Evolutionary conservation across 1,140 invertebrate species (phyloP).

Genomic region (Lepidotrigona ventralis): DNA sequence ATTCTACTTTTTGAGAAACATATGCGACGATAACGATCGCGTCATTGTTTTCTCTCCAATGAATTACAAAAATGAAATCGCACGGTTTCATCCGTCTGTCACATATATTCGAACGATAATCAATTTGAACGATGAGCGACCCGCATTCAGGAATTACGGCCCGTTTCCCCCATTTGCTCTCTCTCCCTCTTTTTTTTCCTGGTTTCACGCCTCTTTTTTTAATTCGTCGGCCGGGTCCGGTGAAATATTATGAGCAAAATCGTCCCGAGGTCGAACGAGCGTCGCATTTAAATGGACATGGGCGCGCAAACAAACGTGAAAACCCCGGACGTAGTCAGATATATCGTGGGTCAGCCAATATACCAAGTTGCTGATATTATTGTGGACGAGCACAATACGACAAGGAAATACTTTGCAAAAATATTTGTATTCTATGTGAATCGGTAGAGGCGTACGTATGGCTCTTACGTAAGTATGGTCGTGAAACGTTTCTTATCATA

Average conservation of each 20-base stretch:
- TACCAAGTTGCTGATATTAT: background rate
- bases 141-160: background rate
- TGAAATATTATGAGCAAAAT: slow-evolving; percentile 45
- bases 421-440: background rate
- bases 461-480: background rate
- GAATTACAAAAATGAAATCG: background rate
- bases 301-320: slow-evolving; percentile 15
- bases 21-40: background rate
- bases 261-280: background rate
- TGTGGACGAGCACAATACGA: background rate
- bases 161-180: background rate
- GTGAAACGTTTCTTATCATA: too few relatives aligned
- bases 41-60: background rate
- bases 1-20: background rate
- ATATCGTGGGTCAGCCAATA: background rate
- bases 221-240: background rate
- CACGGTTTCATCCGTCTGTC: background rate
- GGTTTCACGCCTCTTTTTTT: background rate
- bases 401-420: slow-evolving; percentile 5
- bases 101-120: slow-evolving; percentile 14
- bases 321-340: background rate
- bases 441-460: background rate
- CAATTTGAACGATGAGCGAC: background rate
- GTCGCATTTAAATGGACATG: background rate
- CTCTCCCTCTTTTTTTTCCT: too few relatives aligned